Evolutionary conservation across 2,888 invertebrate species (phyloP), one percentile per base, ranked within the genome.

Genomic region (Ditylenchus weischeri): DNA sequence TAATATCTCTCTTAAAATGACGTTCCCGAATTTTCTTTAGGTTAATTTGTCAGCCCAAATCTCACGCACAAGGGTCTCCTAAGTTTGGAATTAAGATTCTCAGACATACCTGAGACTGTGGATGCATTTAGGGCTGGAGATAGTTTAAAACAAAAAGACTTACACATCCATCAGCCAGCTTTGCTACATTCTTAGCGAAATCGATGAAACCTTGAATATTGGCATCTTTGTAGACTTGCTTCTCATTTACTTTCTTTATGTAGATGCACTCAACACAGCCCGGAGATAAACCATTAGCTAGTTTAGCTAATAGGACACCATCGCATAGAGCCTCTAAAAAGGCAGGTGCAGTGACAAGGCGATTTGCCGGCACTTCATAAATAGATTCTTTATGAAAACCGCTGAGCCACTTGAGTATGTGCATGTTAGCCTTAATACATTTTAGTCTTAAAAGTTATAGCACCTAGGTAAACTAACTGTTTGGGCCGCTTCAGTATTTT

Each of bases 81-180:
- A n/a, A n/a, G n/a, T n/a, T n/a, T n/a, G n/a, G n/a, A n/a, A n/a
- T n/a, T n/a, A n/a, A n/a, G n/a, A n/a, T n/a, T n/a, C n/a, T n/a
- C n/a, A n/a, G n/a, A n/a, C n/a, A n/a, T n/a, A n/a, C n/a, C n/a
- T n/a, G n/a, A n/a, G n/a, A n/a, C n/a, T n/a, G n/a, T n/a, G n/a
- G n/a, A n/a, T n/a, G n/a, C n/a, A n/a, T n/a, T n/a, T n/a, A n/a
- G n/a, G n/a, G n/a, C n/a, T n/a, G n/a, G n/a, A n/a, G n/a, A n/a
- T n/a, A n/a, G 29, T 5, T 5, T 29, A 29, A 29, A 29, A 29
- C 29, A 29, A 29, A 29, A 29, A 29, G 6, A 50, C 50, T 50
- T 50, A 50, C 50, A 50, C 50, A 50, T 50, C 50, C 50, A 21
- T 50, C 50, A 21, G 50, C 50, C 50, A 50, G 50, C 21, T 50